phyloP scores from a whole-genome alignment of 2,888 invertebrate genomes.

The Epinotia ramella region DNA sequence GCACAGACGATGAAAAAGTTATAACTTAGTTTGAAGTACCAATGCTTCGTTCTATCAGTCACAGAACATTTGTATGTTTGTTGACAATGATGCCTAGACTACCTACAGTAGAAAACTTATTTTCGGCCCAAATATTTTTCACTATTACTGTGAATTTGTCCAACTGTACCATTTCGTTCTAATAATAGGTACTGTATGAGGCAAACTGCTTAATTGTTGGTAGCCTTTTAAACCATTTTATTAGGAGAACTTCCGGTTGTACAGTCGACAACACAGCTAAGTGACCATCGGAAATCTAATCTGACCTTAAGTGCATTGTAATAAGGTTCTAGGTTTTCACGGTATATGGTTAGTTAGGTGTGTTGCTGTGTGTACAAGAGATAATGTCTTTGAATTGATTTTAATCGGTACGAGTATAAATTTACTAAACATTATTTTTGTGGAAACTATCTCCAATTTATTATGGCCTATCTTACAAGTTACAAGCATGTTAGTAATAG shows the following conservation, averaged over 20 bases:
- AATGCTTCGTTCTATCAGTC: slow-evolving; percentile 42
- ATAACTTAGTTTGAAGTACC: slow-evolving; percentile 1
- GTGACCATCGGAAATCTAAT: too few relatives aligned
- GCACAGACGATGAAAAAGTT: slow-evolving; percentile 21
- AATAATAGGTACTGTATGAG: not conserved
- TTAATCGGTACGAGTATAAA: too few relatives aligned
- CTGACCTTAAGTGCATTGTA: too few relatives aligned
- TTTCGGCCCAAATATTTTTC: slow-evolving; percentile 50
- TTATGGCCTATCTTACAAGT: too few relatives aligned
- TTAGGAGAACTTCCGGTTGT: too few relatives aligned
- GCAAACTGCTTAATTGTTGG: not conserved
- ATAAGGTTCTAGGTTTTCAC: too few relatives aligned
- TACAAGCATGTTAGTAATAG: not conserved
- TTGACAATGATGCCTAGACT: slow-evolving; percentile 56
- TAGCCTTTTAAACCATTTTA: too few relatives aligned
- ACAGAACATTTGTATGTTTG: slow-evolving; percentile 40
- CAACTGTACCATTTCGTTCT: slow-evolving; percentile 4
- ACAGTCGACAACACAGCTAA: too few relatives aligned
- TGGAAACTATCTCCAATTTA: not conserved
- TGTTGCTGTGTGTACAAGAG: too few relatives aligned
- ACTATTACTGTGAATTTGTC: slow-evolving; percentile 7
- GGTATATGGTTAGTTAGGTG: too few relatives aligned
- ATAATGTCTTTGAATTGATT: too few relatives aligned
- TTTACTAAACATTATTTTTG: not conserved
- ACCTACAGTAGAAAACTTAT: slow-evolving; percentile 50